Conservation (phyloP, 2,113 vertebrate genomes). For the Proterorhinus semilunaris region DNA sequence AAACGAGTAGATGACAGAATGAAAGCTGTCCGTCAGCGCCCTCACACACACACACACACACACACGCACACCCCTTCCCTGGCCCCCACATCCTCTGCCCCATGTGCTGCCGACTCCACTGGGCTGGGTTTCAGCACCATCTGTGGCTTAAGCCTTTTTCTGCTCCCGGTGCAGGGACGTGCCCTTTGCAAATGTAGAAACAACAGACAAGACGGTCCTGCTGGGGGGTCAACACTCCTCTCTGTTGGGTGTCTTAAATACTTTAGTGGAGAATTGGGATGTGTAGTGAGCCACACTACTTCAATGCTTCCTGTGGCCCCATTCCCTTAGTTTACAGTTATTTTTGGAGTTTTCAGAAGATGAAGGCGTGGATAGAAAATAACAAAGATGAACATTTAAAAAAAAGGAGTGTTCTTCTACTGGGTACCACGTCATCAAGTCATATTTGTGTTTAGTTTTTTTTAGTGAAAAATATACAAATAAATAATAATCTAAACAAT, state of each 20-base stretch:
- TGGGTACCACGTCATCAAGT: not conserved
- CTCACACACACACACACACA: slow-evolving; percentile 12
- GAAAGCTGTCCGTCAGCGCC: slow-evolving; percentile 73
- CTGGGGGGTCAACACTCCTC: slow-evolving; percentile 59
- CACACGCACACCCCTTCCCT: slow-evolving; percentile 12
- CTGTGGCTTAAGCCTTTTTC: slow-evolving; percentile 25
- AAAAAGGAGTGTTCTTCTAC: not conserved
- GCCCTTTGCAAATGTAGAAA: slow-evolving; percentile 58
- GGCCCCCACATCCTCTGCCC: slow-evolving; percentile 3
- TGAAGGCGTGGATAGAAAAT: slow-evolving; percentile 2
- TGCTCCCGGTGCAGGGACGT: slow-evolving; percentile 41
- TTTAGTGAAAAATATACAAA: not conserved
- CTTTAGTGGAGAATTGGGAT: slow-evolving; percentile 36
- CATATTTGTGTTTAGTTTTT: not conserved
- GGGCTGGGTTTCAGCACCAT: slow-evolving; percentile 36
- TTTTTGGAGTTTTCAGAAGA: slow-evolving; percentile 12
- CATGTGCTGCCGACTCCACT: slow-evolving; percentile 26
- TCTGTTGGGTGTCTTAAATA: slow-evolving; percentile 53
- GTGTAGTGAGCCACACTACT: slow-evolving; percentile 22
- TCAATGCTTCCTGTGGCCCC: slow-evolving; percentile 40
- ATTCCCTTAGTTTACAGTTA: slow-evolving; percentile 19
- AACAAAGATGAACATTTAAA: no score
- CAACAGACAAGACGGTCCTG: slow-evolving; percentile 69
- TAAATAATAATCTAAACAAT: slow-evolving; percentile 15
- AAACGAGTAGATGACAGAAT: slow-evolving; percentile 71